A percentile compares a stretch with the other conserved stretches of the same genome.
These are phyloP conservation scores for Leucosticte australis DNA, from an alignment of 2,113 vertebrate species.

Conservation along the genomic window DNA sequence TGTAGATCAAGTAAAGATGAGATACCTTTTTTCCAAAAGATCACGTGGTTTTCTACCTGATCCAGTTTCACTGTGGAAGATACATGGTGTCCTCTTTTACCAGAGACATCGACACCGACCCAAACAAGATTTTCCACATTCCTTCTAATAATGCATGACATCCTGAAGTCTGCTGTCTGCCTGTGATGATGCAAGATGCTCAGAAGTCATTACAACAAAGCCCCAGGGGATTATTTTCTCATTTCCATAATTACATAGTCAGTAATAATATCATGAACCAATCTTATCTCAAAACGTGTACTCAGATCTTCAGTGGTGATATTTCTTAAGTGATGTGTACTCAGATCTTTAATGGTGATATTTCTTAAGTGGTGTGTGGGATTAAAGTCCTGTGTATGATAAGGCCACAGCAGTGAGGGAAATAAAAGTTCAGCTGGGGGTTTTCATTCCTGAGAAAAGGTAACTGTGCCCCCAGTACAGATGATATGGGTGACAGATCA, in stretches of 20 bases:
- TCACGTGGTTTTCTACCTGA: conserved; percentile 2
- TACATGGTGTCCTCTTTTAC: neutral
- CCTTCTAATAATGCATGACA: conserved; percentile 27
- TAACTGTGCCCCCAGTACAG: neutral
- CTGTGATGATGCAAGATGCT: conserved; percentile 43
- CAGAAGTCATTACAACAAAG: conserved; percentile 47
- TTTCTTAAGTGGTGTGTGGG: conserved; percentile 12
- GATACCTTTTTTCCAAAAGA: neutral
- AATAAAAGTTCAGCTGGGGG: neutral
- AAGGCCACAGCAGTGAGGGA: neutral
- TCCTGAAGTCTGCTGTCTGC: conserved; percentile 30
- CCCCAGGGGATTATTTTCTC: conserved; percentile 33
- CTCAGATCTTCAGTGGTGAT: neutral
- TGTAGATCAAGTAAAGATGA: neutral
- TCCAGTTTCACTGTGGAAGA: conserved; percentile 30
- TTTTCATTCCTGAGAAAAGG: neutral
- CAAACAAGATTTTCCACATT: conserved; percentile 63
- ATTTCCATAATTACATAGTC: conserved; percentile 54
- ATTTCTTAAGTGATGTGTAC: conserved; percentile 14
- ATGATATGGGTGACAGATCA: neutral
- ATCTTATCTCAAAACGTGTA: conserved; percentile 48
- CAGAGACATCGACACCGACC: neutral
- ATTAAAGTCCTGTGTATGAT: neutral
- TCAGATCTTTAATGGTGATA: neutral
- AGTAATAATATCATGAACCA: conserved; percentile 14